Conservation (phyloP, 2,888 invertebrate species). For the Invenusta paracnida region DNA sequence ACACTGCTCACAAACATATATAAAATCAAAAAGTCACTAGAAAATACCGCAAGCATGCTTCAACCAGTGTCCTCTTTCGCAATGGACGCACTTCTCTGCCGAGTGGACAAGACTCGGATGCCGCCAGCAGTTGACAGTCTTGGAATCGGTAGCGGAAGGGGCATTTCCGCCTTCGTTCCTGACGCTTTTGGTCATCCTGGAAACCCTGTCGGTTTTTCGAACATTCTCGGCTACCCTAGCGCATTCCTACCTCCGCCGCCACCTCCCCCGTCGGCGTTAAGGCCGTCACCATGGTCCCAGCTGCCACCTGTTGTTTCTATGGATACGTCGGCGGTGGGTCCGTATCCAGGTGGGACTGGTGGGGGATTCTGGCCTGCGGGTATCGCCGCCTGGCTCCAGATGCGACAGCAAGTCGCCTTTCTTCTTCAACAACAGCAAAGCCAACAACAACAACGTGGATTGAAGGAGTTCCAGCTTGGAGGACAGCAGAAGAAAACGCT, state of each 20-base stretch:
- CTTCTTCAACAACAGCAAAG: background rate
- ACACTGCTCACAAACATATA: too few relatives aligned
- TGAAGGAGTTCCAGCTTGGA: too few relatives aligned
- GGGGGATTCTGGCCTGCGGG: background rate
- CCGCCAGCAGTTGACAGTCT: background rate
- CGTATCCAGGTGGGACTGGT: background rate
- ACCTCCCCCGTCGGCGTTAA: background rate
- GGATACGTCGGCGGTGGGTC: background rate
- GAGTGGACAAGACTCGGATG: background rate
- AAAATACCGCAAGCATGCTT: background rate
- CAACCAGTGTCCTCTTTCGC: constrained; percentile 13
- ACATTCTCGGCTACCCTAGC: background rate
- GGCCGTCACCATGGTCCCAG: background rate
- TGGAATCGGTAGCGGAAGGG: background rate
- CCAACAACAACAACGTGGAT: too few relatives aligned
- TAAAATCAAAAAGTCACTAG: background rate
- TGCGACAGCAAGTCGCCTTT: background rate
- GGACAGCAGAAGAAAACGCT: background rate
- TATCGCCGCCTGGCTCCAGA: background rate
- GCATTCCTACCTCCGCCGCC: background rate
- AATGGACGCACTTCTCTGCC: background rate
- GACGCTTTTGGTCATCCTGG: background rate
- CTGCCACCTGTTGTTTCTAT: background rate
- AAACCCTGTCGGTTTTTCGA: background rate
- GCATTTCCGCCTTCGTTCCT: background rate